Conservation (phyloP, 2,888 invertebrate genomes). For the Tricholauxania praeusta region DNA sequence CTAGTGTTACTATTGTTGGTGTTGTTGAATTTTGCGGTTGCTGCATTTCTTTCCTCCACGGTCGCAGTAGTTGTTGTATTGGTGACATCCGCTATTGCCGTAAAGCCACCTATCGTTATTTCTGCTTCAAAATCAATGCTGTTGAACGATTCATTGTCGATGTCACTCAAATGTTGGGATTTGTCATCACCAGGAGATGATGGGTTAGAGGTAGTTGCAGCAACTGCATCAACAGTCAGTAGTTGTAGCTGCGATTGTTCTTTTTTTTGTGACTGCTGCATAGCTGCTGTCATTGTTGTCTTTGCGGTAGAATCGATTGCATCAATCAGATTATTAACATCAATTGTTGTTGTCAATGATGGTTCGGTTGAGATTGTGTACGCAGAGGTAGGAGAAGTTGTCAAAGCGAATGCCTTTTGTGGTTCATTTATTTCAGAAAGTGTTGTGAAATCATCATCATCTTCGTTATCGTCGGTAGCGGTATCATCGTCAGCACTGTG, state of each 20-base stretch:
- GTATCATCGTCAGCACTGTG: conserved; percentile 37
- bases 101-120: conserved; percentile 61
- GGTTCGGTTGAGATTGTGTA: conserved; percentile 44
- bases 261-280: conserved; percentile 44
- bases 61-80: conserved; percentile 48
- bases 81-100: conserved; percentile 19
- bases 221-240: conserved; percentile 47
- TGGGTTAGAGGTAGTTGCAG: conserved; percentile 15
- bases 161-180: conserved; percentile 67
- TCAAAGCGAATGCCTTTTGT: conserved; percentile 50
- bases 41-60: conserved; percentile 46
- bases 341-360: conserved; percentile 52
- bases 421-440: conserved; percentile 66
- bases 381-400: conserved; percentile 51
- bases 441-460: conserved; percentile 64
- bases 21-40: conserved; percentile 32
- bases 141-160: conserved; percentile 69
- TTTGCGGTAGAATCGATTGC: conserved; percentile 44
- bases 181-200: conserved; percentile 61
- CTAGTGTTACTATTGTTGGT: neutral
- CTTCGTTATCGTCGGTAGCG: conserved; percentile 57
- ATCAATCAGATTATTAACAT: conserved; percentile 50
- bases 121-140: conserved; percentile 69
- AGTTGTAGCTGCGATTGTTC: conserved; percentile 50
- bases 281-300: conserved; percentile 8